These are phyloP conservation scores for Paralichthys olivaceus DNA, from an alignment of 2,113 vertebrate species.

Conservation along the genomic window DNA sequence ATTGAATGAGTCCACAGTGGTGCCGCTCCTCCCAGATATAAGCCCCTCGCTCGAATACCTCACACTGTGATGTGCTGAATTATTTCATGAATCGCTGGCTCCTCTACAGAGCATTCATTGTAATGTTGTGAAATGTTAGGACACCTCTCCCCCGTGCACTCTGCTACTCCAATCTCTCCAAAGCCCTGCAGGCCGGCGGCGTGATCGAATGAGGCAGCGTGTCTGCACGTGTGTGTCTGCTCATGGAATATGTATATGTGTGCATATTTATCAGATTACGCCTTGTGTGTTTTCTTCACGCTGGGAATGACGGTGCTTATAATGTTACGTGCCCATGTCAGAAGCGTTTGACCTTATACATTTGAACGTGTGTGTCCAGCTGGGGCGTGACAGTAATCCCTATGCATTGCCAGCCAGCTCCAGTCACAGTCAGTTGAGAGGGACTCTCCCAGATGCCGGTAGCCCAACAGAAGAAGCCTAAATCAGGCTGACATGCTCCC, in stretches of 20 bases:
- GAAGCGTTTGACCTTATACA: conserved; percentile 2
- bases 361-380: conserved; percentile 24
- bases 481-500: conserved; percentile 72
- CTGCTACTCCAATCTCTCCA: conserved; percentile 24
- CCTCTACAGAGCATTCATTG: conserved; percentile 36
- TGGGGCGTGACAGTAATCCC: conserved; percentile 50
- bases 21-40: conserved; percentile 18
- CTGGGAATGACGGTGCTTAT: conserved; percentile 29
- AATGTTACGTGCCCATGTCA: conserved; percentile 27
- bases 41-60: conserved; percentile 48
- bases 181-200: conserved; percentile 3
- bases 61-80: conserved; percentile 53
- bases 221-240: conserved; percentile 39
- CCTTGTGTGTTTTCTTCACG: conserved; percentile 23
- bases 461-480: conserved; percentile 57
- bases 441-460: conserved; percentile 49
- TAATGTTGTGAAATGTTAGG: conserved; percentile 63
- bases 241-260: conserved; percentile 24
- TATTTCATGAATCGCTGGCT: conserved; percentile 59
- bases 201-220: conserved; percentile 61
- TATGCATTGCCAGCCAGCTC: conserved; percentile 62
- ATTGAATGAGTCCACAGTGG: conserved; percentile 52
- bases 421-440: conserved; percentile 58
- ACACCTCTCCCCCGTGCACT: conserved; percentile 42
- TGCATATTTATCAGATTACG: conserved; percentile 51